Evolutionary conservation across 2,113 vertebrate genomes (phyloP), one percentile per base, ranked within the genome.

Genomic region (Poecilia latipinna): DNA sequence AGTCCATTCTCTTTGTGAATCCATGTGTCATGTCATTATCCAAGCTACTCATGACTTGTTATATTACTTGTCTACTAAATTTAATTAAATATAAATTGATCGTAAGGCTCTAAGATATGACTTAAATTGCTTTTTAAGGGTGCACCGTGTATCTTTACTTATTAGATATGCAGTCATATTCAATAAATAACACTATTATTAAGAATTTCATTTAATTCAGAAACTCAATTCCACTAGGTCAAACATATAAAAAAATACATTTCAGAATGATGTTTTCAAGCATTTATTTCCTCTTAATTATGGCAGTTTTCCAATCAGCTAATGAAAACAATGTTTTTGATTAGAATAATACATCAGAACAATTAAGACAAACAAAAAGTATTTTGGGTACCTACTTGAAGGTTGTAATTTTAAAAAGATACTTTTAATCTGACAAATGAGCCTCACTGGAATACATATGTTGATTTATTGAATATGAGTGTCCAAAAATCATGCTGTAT

Each of bases 111-210:
- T 22, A n/a, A 10, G n/a, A 57, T 24, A n/a, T 57, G 3, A n/a
- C 3, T n/a, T 57, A 19, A 48, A n/a, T 57, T n/a, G 51, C 8
- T n/a, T 66, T 57, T 42, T 66, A 6, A 15, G 65, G 3, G 22
- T 65, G 11, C 33, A n/a, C 82, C 68, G 76, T 54, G 69, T 44
- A 64, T 65, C 35, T 68, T 51, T 19, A 13, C 12, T 8, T 3
- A n/a, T 7, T 15, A 29, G 28, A 68, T 33, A 35, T 13, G 28
- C 13, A 64, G 22, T n/a, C 22, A 24, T 57, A 57, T n/a, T 57
- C 24, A 24, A 57, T n/a, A 57, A 57, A 57, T 57, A n/a, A 24
- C 4, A 7, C 0, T 48, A 57, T 7, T n/a, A n/a, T 57, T 10
- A 2, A n/a, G 8, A 57, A 57, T 8, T 57, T 19, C 7, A 24